These are phyloP conservation scores for Toxostoma redivivum DNA, from an alignment of 2,113 vertebrate genomes.

Conservation along the genomic window DNA sequence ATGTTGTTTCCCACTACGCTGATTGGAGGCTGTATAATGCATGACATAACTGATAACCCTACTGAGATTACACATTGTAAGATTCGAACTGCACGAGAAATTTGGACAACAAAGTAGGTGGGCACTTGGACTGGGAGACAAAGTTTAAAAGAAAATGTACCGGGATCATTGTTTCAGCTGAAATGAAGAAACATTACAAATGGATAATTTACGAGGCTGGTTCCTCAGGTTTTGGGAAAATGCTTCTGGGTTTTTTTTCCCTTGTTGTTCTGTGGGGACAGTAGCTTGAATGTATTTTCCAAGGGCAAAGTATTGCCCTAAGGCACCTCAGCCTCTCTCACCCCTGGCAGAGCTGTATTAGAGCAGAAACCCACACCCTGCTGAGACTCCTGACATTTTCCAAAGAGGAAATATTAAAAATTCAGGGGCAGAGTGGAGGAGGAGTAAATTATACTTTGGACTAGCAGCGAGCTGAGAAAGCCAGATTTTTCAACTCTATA, in stretches of 20 bases:
- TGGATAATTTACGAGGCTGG: conserved; percentile 6
- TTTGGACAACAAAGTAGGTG: conserved; percentile 54
- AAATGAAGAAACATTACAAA: conserved; percentile 8
- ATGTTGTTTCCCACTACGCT: conserved; percentile 80
- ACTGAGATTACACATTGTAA: conserved; percentile 75
- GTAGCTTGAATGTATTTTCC: neutral
- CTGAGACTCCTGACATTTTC: conserved; percentile 24
- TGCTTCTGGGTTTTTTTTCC: neutral
- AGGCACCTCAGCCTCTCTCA: neutral
- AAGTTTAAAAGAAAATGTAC: conserved; percentile 27
- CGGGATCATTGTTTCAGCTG: conserved; percentile 33
- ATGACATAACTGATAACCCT: conserved; percentile 79
- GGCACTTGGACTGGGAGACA: conserved; percentile 33
- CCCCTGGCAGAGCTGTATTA: neutral
- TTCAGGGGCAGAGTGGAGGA: conserved; percentile 1
- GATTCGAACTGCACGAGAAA: conserved; percentile 22
- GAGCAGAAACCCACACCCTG: conserved; percentile 26
- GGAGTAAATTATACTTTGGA: conserved; percentile 33
- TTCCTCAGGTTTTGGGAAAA: conserved; percentile 12
- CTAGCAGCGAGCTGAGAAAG: neutral
- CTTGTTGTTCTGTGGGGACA: neutral
- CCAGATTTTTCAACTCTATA: neutral
- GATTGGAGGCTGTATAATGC: conserved; percentile 77
- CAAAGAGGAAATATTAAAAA: conserved; percentile 56
- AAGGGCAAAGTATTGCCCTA: neutral